Evolutionary conservation across 2,888 invertebrate species (phyloP), one percentile per base, ranked within the genome.

Genomic region (Raillietiella orientalis): DNA sequence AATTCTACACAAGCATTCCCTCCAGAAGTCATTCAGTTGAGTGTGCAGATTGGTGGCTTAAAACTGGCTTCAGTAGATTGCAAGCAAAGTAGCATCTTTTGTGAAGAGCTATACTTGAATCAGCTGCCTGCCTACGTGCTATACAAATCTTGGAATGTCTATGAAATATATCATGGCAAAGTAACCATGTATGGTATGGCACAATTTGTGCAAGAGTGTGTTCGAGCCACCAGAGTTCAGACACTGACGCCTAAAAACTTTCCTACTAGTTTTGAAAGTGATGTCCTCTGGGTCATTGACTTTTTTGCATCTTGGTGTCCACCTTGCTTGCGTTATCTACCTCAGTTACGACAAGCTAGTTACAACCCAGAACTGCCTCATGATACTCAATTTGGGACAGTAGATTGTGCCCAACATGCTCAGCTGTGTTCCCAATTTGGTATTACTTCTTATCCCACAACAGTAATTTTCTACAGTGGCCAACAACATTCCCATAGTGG

Each of bases 281-380:
- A 15, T 12, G 21, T 5, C 20, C 21, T 21, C 25, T 66, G 64
- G 62, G 58, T 67, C 35, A 50, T 70, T 14, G 66, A 69, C 40
- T 69, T 66, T 53, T 66, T 62, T 42, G 63, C 66, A 2, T 66
- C 67, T 36, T 66, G 66, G 64, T 70, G 69, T 42, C 66, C 67
- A 4, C 67, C 67, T 1, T 70, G 69, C 38, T 54, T 62, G 45
- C 50, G 54, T 29, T 46, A 67, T 32, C 46, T 67, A 29, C 63
- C 64, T 9, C 63, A 66, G 46, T 47, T 65, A 30, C 50, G 66
- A 6, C 58, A 58, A 41, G 58, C 63, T 10, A 60, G 64, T 27
- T n/a, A n/a, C n/a, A 17, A 17, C n/a, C n/a, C n/a, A n/a, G 19
- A 6, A 8, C 19, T 8, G n/a, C 6, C 6, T 8, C 6, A n/a